Conservation (phyloP, 2,888 invertebrate genomes). For the Diogma glabrata region DNA sequence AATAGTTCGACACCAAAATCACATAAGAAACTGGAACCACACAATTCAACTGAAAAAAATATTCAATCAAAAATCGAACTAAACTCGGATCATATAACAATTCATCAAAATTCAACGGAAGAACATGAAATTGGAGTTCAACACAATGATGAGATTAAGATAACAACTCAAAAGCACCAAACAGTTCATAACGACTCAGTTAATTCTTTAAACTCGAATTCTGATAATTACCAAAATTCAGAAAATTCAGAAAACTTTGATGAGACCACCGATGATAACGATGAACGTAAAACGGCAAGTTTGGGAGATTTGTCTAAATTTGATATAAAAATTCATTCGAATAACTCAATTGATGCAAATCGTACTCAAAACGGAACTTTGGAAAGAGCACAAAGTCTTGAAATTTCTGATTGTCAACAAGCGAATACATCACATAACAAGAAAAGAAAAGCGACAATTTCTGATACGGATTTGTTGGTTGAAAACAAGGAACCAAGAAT, state of each 20-base stretch:
- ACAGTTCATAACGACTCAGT: not conserved
- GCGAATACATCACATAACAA: slow-evolving; percentile 48
- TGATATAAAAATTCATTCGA: slow-evolving; percentile 33
- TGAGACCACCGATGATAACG: too few species aligned
- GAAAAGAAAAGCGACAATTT: slow-evolving; percentile 32
- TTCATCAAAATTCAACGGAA: slow-evolving; percentile 39
- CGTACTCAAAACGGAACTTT: slow-evolving; percentile 41
- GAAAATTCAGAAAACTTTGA: too few species aligned
- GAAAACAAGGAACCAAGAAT: slow-evolving; percentile 45
- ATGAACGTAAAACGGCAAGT: slow-evolving; percentile 63
- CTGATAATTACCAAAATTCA: slow-evolving; percentile 20
- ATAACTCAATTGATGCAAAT: slow-evolving; percentile 7
- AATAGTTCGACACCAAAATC: slow-evolving; percentile 43
- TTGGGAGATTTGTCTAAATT: slow-evolving; percentile 67
- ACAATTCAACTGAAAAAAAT: not conserved
- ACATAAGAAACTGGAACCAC: slow-evolving; percentile 28
- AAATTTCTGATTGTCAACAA: slow-evolving; percentile 44
- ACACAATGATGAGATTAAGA: too few species aligned
- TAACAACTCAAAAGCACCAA: too few species aligned
- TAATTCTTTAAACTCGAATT: not conserved
- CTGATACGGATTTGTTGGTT: slow-evolving; percentile 27
- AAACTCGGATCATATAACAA: slow-evolving; percentile 62
- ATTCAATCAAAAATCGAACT: slow-evolving; percentile 65
- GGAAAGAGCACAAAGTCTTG: slow-evolving; percentile 70
- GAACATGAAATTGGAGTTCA: not conserved